phyloP scores from a whole-genome alignment of 2,797 vertebrate species.

The Pogoniulus pusillus region DNA sequence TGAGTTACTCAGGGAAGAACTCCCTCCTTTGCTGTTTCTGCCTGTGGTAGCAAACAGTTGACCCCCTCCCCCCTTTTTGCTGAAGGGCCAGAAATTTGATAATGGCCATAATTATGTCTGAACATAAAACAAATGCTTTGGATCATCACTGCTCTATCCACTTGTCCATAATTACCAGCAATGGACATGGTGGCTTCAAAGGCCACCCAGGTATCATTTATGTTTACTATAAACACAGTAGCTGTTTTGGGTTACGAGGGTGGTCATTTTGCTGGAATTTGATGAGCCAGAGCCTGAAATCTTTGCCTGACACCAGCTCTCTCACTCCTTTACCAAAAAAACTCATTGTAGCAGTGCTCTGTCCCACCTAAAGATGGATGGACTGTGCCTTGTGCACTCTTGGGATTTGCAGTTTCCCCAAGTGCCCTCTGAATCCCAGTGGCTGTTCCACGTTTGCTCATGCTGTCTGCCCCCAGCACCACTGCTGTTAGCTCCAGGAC shows the following conservation, averaged over 20 bases:
- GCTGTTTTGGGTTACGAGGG: constrained; percentile 55
- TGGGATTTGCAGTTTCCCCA: neutral
- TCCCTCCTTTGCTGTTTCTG: constrained; percentile 13
- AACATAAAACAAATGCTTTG: constrained; percentile 37
- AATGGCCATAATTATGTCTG: constrained; percentile 67
- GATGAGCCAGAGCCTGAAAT: constrained; percentile 37
- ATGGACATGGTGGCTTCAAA: constrained; percentile 61
- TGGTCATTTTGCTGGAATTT: constrained; percentile 56
- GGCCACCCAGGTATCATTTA: constrained; percentile 64
- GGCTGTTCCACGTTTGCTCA: neutral
- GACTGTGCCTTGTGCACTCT: rapidly evolving
- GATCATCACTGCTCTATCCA: constrained; percentile 28
- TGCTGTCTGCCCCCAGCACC: neutral
- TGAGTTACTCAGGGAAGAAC: constrained; percentile 13
- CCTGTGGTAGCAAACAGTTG: neutral
- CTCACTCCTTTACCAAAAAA: neutral
- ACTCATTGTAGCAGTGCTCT: neutral
- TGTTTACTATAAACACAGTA: constrained; percentile 73
- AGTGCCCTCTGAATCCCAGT: neutral
- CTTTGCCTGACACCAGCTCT: neutral
- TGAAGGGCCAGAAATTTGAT: constrained; percentile 74
- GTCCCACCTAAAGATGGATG: neutral
- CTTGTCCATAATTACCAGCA: constrained; percentile 53
- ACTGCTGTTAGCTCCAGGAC: rapidly evolving
- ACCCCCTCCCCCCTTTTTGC: constrained; percentile 43